Evolutionary conservation across 2,113 vertebrate genomes (phyloP).

Genomic region (Hydropotes inermis): DNA sequence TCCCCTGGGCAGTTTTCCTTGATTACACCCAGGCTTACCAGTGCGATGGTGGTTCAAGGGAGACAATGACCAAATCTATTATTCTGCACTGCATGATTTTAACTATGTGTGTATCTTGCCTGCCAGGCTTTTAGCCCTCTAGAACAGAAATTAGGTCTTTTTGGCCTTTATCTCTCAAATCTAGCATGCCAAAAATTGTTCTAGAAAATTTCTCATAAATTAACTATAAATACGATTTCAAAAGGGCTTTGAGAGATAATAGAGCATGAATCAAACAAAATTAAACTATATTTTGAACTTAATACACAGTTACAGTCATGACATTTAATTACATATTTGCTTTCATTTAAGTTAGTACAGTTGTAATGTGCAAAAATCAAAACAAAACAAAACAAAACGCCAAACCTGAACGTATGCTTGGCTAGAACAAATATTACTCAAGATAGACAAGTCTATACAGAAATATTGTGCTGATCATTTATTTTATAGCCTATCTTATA

Average conservation of each 20-base stretch:
- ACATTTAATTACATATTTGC: conserved; percentile 1
- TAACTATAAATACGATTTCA: background rate
- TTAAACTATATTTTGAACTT: background rate
- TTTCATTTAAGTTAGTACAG: conserved; percentile 26
- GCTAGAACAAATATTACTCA: background rate
- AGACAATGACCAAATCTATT: background rate
- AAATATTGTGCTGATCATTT: background rate
- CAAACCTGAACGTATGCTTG: background rate
- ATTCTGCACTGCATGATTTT: background rate
- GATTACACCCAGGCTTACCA: background rate
- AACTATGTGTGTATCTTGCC: background rate
- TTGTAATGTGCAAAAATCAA: background rate
- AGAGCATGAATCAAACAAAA: background rate
- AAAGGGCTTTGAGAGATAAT: background rate
- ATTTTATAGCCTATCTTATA: background rate
- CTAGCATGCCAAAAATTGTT: background rate
- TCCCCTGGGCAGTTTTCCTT: background rate
- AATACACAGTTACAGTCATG: background rate
- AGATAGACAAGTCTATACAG: background rate
- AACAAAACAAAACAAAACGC: background rate
- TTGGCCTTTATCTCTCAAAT: background rate
- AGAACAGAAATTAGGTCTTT: background rate
- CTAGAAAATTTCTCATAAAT: background rate
- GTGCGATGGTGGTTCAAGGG: background rate
- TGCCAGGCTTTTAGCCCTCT: background rate